These are phyloP conservation scores for Andrena minutula DNA, from an alignment of 2,888 invertebrate genomes.

Conservation along the genomic window DNA sequence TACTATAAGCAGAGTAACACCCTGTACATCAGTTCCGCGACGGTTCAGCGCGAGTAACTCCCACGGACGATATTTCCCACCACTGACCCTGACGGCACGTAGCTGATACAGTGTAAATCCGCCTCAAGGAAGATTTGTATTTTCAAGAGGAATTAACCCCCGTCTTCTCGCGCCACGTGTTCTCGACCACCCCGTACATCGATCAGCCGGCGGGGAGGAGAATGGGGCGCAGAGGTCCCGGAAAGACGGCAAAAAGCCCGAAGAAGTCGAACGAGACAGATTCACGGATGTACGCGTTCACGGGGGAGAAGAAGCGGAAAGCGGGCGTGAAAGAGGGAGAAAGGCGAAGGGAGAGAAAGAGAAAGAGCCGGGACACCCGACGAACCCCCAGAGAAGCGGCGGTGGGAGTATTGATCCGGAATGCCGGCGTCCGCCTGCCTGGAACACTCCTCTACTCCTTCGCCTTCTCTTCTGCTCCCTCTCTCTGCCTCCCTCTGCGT, in stretches of 20 bases:
- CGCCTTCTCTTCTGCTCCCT: conserved; percentile 53
- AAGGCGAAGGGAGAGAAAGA: conserved; percentile 40
- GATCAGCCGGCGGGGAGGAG: conserved; percentile 4
- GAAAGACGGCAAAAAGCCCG: conserved; percentile 26
- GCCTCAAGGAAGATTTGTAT: too few species aligned
- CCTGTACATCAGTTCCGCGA: too few species aligned
- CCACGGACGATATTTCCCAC: too few species aligned
- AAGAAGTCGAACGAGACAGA: conserved; percentile 15
- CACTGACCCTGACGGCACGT: too few species aligned
- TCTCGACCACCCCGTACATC: background rate
- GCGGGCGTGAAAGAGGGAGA: conserved; percentile 22
- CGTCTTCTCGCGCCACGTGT: too few species aligned
- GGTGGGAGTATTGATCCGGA: conserved; percentile 84
- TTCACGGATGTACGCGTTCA: conserved; percentile 19
- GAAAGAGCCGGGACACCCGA: conserved; percentile 57
- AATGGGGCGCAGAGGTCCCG: conserved; percentile 27
- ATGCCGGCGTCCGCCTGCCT: conserved; percentile 81
- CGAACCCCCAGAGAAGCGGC: conserved; percentile 71
- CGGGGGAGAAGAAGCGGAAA: conserved; percentile 15
- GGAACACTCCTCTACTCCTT: conserved; percentile 77
- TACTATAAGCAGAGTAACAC: too few species aligned
- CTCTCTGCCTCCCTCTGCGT: conserved; percentile 6
- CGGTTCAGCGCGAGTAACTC: too few species aligned
- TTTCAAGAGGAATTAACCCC: too few species aligned
- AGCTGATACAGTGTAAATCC: too few species aligned